A percentile compares a stretch with the other conserved stretches of the same genome.
These are phyloP conservation scores for Grus americana DNA, from an alignment of 2,113 vertebrate species.

Conservation along the genomic window DNA sequence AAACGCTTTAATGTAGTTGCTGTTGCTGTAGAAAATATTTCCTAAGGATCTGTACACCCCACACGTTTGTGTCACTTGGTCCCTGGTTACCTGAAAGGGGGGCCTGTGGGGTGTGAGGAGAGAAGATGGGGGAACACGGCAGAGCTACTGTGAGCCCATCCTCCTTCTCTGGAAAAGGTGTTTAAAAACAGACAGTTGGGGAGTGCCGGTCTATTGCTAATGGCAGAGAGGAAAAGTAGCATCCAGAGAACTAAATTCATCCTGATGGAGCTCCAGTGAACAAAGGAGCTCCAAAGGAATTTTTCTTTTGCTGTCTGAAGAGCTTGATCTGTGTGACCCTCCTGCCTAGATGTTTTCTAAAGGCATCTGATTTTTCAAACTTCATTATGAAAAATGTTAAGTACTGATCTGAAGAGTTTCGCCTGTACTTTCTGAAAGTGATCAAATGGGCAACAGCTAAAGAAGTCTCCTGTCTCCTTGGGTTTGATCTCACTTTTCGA, in stretches of 20 bases:
- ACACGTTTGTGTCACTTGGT: constrained; percentile 52
- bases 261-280: background rate
- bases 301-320: background rate
- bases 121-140: background rate
- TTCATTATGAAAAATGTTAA: background rate
- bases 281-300: background rate
- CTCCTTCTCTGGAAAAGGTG: background rate
- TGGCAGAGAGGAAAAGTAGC: background rate
- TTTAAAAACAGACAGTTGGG: background rate
- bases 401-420: background rate
- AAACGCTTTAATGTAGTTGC: constrained; percentile 37
- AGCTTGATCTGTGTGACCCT: background rate
- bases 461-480: background rate
- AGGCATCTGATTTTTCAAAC: background rate
- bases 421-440: background rate
- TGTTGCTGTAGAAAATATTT: constrained; percentile 59
- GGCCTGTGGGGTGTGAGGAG: background rate
- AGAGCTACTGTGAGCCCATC: background rate
- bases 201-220: accelerated
- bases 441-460: background rate
- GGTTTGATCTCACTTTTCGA: background rate
- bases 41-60: background rate
- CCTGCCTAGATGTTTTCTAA: background rate
- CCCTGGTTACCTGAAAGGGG: constrained; percentile 5
- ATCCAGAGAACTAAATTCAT: background rate